Evolutionary conservation across 2,797 vertebrate species (phyloP).

Genomic region (Galago senegalensis): DNA sequence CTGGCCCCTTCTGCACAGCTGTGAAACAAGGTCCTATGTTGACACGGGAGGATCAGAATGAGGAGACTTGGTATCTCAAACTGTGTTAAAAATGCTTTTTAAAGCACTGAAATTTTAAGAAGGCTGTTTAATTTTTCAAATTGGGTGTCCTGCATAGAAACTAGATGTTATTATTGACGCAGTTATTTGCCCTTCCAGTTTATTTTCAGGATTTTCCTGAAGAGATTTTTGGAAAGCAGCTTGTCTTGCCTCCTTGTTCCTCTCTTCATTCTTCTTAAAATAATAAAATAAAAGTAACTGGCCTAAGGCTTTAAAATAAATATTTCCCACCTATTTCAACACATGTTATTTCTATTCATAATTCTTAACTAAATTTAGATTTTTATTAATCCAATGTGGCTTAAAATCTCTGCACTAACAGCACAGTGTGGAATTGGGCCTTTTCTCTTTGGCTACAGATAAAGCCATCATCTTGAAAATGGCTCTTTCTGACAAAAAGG

Average conservation of each 20-base stretch:
- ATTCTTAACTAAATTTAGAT: constrained; percentile 94
- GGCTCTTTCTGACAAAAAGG: constrained; percentile 95
- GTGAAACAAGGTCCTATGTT: background rate
- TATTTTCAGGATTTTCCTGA: background rate
- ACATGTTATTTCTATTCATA: constrained; percentile 94
- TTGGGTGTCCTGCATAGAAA: constrained; percentile 3
- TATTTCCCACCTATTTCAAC: constrained; percentile 84
- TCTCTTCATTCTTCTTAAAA: constrained; percentile 62
- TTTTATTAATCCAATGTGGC: constrained; percentile 94
- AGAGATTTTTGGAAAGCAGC: background rate
- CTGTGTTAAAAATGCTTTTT: background rate
- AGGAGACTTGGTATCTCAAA: background rate
- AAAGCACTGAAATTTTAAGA: background rate
- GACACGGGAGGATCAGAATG: background rate
- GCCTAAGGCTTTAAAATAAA: constrained; percentile 88
- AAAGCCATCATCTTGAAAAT: constrained; percentile 98
- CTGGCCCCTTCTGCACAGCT: background rate
- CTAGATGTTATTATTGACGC: background rate
- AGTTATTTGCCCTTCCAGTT: background rate
- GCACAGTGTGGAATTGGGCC: constrained; percentile 95
- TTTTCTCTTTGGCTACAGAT: constrained; percentile 94
- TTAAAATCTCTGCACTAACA: constrained; percentile 95
- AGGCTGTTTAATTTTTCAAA: background rate
- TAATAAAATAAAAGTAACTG: constrained; percentile 85
- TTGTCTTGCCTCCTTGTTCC: background rate